Conservation (phyloP, 2,888 invertebrate genomes). For the Heliconius aoede region DNA sequence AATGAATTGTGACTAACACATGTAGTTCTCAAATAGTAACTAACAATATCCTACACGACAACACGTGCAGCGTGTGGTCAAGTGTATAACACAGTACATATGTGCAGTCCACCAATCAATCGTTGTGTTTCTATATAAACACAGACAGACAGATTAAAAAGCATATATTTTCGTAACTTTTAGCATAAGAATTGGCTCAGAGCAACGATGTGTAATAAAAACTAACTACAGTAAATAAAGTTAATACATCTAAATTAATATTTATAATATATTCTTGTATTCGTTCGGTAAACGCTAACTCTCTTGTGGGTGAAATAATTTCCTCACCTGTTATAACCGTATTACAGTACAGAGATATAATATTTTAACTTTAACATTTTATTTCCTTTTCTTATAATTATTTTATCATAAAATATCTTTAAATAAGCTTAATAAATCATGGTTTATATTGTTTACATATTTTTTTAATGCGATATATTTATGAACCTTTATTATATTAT, state of each 20-base stretch:
- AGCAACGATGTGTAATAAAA: slow-evolving; percentile 33
- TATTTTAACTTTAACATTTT: background rate
- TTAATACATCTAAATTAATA: slow-evolving; percentile 11
- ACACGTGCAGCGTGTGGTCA: too few relatives aligned
- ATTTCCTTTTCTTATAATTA: background rate
- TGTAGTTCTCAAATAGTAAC: too few relatives aligned
- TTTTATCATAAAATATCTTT: too few relatives aligned
- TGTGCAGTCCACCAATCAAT: background rate
- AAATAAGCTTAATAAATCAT: background rate
- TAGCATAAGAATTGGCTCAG: slow-evolving; percentile 45
- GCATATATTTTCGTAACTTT: slow-evolving; percentile 16
- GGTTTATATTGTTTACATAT: background rate
- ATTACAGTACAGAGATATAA: background rate
- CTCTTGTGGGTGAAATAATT: background rate
- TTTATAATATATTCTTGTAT: background rate
- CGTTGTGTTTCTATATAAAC: background rate
- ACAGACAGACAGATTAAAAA: background rate
- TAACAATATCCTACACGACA: too few relatives aligned
- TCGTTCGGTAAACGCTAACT: background rate
- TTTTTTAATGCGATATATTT: background rate
- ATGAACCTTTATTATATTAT: background rate
- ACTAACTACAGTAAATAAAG: slow-evolving; percentile 14
- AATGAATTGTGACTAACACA: too few relatives aligned
- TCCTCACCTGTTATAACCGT: background rate
- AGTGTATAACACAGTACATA: background rate